A percentile compares a stretch with the other conserved stretches of the same genome.
These are phyloP conservation scores for Atta texana DNA, from an alignment of 1,140 invertebrate species.

Conservation along the genomic window DNA sequence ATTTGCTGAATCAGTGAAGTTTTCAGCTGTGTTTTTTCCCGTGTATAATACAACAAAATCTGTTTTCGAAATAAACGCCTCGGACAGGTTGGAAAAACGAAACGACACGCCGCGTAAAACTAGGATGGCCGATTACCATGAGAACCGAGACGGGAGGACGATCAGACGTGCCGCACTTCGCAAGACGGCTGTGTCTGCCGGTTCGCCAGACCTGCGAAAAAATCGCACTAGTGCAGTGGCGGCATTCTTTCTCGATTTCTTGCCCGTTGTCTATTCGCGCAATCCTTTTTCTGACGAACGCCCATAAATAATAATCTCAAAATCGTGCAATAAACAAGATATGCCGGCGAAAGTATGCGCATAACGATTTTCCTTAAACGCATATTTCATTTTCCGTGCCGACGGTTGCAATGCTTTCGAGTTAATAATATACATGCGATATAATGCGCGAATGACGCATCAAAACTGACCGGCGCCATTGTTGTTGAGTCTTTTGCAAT, in stretches of 20 bases:
- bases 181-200: constrained; percentile 37
- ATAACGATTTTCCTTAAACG: not conserved
- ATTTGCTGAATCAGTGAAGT: too few relatives aligned
- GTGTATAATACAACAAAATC: not conserved
- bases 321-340: not conserved
- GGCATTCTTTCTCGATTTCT: not conserved
- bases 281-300: not conserved
- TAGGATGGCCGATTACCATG: constrained; percentile 37
- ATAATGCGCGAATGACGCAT: constrained; percentile 48
- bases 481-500: constrained; percentile 34
- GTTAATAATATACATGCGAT: constrained; percentile 3
- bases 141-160: constrained; percentile 36
- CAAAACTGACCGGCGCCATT: constrained; percentile 47
- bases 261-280: not conserved
- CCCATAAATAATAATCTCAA: not conserved
- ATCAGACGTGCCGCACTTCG: constrained; percentile 39
- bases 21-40: too few relatives aligned
- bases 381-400: not conserved
- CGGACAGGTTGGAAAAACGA: not conserved
- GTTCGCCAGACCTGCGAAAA: constrained; percentile 50
- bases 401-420: not conserved
- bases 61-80: constrained; percentile 44
- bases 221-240: constrained; percentile 37
- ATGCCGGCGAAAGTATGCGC: not conserved
- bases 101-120: constrained; percentile 27